Base-by-base conservation (phyloP, 23 tunicate species). In the Pegea sp. region DNA sequence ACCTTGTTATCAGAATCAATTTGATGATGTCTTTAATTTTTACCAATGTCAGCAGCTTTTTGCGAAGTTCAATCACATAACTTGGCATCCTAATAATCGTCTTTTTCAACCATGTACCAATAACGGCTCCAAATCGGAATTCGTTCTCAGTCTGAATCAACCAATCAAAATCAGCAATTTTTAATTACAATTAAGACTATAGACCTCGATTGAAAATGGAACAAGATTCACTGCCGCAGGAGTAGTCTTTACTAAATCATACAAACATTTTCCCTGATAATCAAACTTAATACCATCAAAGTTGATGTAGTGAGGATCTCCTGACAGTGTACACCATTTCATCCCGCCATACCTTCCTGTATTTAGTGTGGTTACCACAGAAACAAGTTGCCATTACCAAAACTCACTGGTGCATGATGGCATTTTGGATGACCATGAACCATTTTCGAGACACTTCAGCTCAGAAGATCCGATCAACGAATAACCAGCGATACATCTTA, bases 251-350 rank as follows among this genome's bases (percentile, higher is more conserved):
- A 74, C 59, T 4, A 65, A 53, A 20, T 52, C 63, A 43, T 74
- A 74, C 19, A 68, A 24, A 52, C 84, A 74, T 22, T 52, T 50
- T 34, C 84, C 84, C 44, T 74, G 84, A 42, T 29, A 74, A 4
- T 66, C 63, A 33, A 30, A 74, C 31, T 66, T 66, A 26, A 44
- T 28, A n/a, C 62, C 67, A 53, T 74, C 84, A 31, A 74, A 74
- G 38, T 72, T 65, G 7, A 42, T 52, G 46, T 74, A 74, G 26
- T 74, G 84, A 1, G 84, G 84, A 53, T 74, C 84, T 24, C 84
- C 84, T 44, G 64, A 55, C 20, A 57, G 69, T 4, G 84, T 52
- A 52, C 84, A 74, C 65, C 69, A 72, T 1, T 56, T 30, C 33
- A 62, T 54, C 18, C 48, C 38, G 23, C 54, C 54, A 18, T 33